Evolutionary conservation across 2,113 vertebrate species (phyloP).

Genomic region (Proterorhinus semilunaris): DNA sequence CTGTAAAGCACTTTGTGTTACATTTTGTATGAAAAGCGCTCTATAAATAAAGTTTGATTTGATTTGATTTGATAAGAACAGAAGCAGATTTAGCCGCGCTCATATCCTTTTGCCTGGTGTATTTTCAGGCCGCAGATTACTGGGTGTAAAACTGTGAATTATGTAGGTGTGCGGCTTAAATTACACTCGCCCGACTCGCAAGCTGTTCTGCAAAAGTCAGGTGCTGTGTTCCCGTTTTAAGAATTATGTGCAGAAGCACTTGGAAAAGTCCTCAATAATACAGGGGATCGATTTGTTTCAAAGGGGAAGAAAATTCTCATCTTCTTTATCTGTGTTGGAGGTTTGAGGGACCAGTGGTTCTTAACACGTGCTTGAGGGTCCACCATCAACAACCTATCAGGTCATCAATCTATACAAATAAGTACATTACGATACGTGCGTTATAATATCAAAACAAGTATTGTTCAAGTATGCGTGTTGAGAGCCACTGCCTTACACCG

Average conservation of each 20-base stretch:
- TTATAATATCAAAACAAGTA: no score
- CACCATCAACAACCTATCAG: no score
- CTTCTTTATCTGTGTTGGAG: background rate
- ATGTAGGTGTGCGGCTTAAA: constrained; percentile 7
- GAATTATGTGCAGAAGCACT: background rate
- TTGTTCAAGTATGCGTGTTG: no score
- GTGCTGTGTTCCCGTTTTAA: background rate
- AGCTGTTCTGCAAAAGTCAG: constrained; percentile 1
- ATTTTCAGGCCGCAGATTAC: constrained; percentile 6
- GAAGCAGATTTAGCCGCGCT: background rate
- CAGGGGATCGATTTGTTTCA: background rate
- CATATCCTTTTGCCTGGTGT: background rate
- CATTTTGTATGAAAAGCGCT: no score
- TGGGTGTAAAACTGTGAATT: constrained; percentile 5
- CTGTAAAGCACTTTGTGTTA: no score
- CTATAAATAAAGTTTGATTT: no score
- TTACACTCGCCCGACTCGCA: background rate
- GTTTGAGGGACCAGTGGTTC: background rate
- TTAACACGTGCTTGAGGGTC: no score
- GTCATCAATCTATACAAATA: no score
- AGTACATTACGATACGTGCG: no score
- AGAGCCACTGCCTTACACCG: no score
- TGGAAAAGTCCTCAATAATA: background rate
- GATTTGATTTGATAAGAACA: no score
- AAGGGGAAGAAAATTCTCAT: background rate